Evolutionary conservation across 2,113 vertebrate species (phyloP).

Genomic region (Elanoides forficatus): DNA sequence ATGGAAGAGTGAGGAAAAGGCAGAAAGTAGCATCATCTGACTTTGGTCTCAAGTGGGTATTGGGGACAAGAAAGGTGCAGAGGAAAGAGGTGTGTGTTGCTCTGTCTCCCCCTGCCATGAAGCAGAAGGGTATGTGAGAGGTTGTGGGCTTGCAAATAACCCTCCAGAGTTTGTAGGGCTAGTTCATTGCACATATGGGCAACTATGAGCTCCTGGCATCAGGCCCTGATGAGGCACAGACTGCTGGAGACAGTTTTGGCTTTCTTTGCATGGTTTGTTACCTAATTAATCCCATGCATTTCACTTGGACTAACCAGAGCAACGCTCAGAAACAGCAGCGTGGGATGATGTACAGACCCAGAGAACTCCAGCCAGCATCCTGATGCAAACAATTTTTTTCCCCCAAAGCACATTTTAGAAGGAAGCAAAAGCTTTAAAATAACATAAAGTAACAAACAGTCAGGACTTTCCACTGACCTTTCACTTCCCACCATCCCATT

Average conservation of each 20-base stretch:
- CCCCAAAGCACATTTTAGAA: not conserved
- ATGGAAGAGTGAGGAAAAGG: not conserved
- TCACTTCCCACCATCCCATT: constrained; percentile 43
- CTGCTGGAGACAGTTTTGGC: not conserved
- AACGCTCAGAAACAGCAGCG: not conserved
- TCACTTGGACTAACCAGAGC: not conserved
- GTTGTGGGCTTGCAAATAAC: not conserved
- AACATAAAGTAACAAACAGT: constrained; percentile 20
- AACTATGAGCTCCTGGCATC: fast-evolving
- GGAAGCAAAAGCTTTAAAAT: constrained; percentile 41
- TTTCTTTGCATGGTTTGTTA: not conserved
- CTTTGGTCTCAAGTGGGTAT: not conserved
- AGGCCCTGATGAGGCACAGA: not conserved
- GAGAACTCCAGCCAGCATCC: not conserved
- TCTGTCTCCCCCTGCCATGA: not conserved
- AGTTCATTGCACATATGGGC: not conserved
- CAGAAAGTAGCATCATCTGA: not conserved
- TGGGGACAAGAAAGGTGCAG: not conserved
- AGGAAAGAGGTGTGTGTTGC: not conserved
- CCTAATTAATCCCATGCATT: not conserved
- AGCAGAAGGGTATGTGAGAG: not conserved
- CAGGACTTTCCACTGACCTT: constrained; percentile 58
- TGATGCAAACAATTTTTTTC: fast-evolving
- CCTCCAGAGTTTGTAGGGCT: not conserved
- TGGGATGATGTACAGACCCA: not conserved